Conservation (phyloP, 2,113 vertebrate species). For the Ardeotis arabs region DNA sequence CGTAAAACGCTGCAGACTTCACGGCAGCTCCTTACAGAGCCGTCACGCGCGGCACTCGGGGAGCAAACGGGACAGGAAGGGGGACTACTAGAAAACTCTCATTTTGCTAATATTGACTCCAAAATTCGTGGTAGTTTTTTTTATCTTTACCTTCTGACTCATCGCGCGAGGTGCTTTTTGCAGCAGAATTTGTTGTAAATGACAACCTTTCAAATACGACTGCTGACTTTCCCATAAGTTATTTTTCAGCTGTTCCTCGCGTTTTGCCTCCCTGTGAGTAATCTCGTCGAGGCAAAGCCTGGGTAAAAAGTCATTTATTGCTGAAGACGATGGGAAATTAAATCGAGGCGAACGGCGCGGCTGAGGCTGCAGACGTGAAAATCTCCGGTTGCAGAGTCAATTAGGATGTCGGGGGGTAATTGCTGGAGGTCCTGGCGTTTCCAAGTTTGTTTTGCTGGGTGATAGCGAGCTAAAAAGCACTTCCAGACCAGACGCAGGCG, state of each 20-base stretch:
- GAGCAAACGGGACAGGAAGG: neutral
- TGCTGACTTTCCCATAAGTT: neutral
- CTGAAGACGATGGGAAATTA: slow-evolving; percentile 13
- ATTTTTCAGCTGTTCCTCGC: neutral
- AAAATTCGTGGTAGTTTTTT: neutral
- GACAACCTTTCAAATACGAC: neutral
- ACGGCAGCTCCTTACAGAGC: neutral
- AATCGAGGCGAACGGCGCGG: neutral
- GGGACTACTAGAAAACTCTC: neutral
- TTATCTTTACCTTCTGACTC: neutral
- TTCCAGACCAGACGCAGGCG: neutral
- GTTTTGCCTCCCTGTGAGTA: neutral
- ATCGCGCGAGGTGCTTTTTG: neutral
- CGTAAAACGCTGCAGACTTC: neutral
- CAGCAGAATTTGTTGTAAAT: neutral
- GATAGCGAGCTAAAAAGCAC: neutral
- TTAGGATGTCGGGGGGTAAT: neutral
- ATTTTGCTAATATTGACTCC: neutral
- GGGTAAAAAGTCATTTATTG: neutral
- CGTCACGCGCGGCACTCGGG: neutral
- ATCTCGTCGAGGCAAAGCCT: neutral
- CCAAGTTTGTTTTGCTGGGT: neutral
- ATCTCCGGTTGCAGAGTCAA: neutral
- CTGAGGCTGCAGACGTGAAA: neutral
- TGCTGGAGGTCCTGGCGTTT: neutral